Base-by-base conservation (phyloP, 2,113 vertebrate genomes). In the Fukomys damarensis region DNA sequence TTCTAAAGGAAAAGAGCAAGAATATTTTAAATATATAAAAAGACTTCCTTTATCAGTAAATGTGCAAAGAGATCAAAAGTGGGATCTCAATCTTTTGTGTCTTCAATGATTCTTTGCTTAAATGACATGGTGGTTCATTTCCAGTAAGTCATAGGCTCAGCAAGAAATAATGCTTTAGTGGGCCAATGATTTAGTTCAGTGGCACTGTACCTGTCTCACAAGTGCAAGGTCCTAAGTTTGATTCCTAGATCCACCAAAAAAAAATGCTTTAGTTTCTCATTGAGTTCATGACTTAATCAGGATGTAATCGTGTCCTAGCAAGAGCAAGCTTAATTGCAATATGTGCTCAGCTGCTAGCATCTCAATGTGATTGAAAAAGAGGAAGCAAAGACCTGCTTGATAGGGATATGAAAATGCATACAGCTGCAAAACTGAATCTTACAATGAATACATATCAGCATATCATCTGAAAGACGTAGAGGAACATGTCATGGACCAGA, bases 401-500 rank as follows among this genome's bases (percentile, higher is more conserved):
- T 49, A 19, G 28, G 38, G 41, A 2, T 17, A 68, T 7, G 10
- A 61, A 81, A 87, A 85, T 54, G 61, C 93, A 77, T 61, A 4
- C 2, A 95, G 30, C 30, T 46, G 14, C 7, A 63, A n/a, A 96
- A 52, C 41, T 70, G 52, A 8, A 30, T 61, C 35, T 88, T 92
- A 8, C 22, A 68, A 3, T 38, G 54, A 86, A 30, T 81, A 70
- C 43, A 61, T 89, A 85, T 32, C 79, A 93, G n/a, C 17, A 20
- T 72, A 54, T 96, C 56, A 65, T 70, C 32, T 89, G 74, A 96
- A 63, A 26, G 56, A 46, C 58, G 92, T 41, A 41, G 52, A 77
- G 58, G 84, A 9, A 70, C 90, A 46, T 89, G 26, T 38, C 35
- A 89, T 86, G n/a, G 43, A 14, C 63, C 56, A 32, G 8, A 43